Evolutionary conservation across 2,797 vertebrate genomes (phyloP).

Genomic region (Nyctalus aviator): DNA sequence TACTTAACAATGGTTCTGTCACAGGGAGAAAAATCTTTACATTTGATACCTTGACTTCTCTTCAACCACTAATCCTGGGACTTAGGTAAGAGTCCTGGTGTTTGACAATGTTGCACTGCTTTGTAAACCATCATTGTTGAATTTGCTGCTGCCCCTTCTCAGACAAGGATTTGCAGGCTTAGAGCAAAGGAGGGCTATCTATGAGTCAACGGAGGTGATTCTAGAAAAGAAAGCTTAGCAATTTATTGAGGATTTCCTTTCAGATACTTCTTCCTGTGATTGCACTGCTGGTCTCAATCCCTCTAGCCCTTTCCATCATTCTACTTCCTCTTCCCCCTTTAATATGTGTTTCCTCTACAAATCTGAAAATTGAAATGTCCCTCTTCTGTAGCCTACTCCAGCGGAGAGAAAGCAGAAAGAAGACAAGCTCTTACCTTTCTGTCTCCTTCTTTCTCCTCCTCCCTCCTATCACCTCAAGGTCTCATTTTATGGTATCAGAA

Average conservation of each 20-base stretch:
- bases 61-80: background rate
- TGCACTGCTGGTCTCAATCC: background rate
- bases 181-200: background rate
- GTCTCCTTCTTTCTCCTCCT: background rate
- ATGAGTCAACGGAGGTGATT: background rate
- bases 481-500: conserved; percentile 18
- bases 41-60: background rate
- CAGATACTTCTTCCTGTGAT: background rate
- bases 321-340: background rate
- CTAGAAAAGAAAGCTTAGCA: background rate
- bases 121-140: background rate
- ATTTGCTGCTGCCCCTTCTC: background rate
- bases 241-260: background rate
- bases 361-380: background rate
- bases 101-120: background rate
- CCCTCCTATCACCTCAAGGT: background rate
- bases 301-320: background rate
- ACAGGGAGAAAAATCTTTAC: background rate
- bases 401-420: background rate
- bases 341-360: background rate
- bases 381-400: background rate
- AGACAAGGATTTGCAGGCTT: background rate
- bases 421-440: background rate
- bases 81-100: background rate
- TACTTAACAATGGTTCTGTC: background rate